Evolutionary conservation across 2,888 invertebrate species (phyloP).

Genomic region (Drosophila algonquin): DNA sequence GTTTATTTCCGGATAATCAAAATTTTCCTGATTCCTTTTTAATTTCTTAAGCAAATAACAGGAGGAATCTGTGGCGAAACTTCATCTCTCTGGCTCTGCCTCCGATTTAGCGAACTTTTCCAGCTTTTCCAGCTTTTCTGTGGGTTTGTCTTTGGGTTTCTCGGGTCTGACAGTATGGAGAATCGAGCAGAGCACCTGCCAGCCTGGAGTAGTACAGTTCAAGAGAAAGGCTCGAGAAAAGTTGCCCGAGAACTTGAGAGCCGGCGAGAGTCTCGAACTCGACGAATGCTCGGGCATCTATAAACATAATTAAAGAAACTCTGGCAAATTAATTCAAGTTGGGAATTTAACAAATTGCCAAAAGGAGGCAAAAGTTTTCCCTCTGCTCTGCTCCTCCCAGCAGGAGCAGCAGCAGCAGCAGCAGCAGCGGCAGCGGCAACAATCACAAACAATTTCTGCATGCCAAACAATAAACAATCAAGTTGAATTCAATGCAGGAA

Average conservation of each 20-base stretch:
- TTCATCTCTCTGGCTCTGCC: slow-evolving; percentile 18
- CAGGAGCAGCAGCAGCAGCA: no score
- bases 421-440: slow-evolving; percentile 6
- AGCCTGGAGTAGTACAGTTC: slow-evolving; percentile 20
- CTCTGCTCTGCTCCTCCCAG: not conserved
- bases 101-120: slow-evolving; percentile 36
- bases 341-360: slow-evolving; percentile 51
- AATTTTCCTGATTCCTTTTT: slow-evolving; percentile 38
- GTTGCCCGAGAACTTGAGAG: slow-evolving; percentile 6
- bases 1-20: not conserved
- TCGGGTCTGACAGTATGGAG: slow-evolving; percentile 23
- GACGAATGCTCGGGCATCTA: slow-evolving; percentile 54
- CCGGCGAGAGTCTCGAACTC: slow-evolving; percentile 49
- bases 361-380: slow-evolving; percentile 50
- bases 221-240: slow-evolving; percentile 6
- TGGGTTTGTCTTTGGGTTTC: slow-evolving; percentile 64
- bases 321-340: slow-evolving; percentile 71
- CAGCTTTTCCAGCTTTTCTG: slow-evolving; percentile 65
- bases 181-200: slow-evolving; percentile 13
- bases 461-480: slow-evolving; percentile 74
- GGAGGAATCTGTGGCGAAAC: slow-evolving; percentile 41
- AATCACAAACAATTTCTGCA: slow-evolving; percentile 32
- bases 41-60: slow-evolving; percentile 47
- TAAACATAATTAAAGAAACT: slow-evolving; percentile 72
- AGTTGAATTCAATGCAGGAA: slow-evolving; percentile 51